phyloP scores from a whole-genome alignment of 2,797 vertebrate species.

The Brotula barbata region DNA sequence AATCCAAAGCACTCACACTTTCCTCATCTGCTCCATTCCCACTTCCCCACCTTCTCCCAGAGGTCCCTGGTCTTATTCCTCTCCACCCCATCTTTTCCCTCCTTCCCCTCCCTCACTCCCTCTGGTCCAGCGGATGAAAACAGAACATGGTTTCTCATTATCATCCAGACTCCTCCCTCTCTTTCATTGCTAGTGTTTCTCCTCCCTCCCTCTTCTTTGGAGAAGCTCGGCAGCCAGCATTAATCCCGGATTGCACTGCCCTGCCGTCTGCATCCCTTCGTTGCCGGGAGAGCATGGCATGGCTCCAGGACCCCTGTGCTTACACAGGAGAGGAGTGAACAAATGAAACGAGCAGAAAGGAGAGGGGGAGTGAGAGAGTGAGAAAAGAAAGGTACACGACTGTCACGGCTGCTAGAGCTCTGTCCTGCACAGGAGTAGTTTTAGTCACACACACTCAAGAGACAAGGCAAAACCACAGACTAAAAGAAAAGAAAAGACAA shows the following conservation, averaged over 20 bases:
- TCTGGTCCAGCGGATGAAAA: slow-evolving; percentile 45
- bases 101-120: slow-evolving; percentile 21
- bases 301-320: slow-evolving; percentile 73
- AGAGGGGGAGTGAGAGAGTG: slow-evolving; percentile 7
- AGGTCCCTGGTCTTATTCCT: neutral
- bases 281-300: slow-evolving; percentile 75
- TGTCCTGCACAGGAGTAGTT: slow-evolving; percentile 55
- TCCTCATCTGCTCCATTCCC: neutral
- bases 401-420: slow-evolving; percentile 58
- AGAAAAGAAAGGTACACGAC: slow-evolving; percentile 38
- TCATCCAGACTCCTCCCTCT: slow-evolving; percentile 69
- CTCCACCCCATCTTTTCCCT: neutral
- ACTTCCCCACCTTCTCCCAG: neutral
- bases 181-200: slow-evolving; percentile 58
- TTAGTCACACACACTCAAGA: slow-evolving; percentile 47
- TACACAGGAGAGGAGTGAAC: slow-evolving; percentile 61
- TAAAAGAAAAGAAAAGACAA: slow-evolving; percentile 11
- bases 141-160: slow-evolving; percentile 65
- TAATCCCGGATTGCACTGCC: slow-evolving; percentile 75
- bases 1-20: neutral
- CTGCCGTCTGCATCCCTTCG: slow-evolving; percentile 72
- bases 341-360: slow-evolving; percentile 29
- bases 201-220: slow-evolving; percentile 59
- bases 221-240: slow-evolving; percentile 58
- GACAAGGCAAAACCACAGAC: slow-evolving; percentile 14